Conservation (phyloP, 2,797 vertebrate species). For the Sebastes iracundus region DNA sequence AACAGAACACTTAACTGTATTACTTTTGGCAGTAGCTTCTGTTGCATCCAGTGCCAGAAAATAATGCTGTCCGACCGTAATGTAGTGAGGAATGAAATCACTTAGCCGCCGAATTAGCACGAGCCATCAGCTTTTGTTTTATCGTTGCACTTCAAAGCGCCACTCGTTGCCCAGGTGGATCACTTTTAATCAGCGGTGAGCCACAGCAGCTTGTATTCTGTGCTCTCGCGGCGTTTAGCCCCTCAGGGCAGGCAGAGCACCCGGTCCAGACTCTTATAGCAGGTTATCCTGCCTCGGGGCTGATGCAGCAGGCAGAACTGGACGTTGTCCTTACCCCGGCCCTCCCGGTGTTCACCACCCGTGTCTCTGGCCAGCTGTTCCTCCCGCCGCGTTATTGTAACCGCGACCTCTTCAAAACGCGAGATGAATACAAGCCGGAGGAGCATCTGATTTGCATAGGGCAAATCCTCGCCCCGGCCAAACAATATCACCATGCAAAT, state of each 20-base stretch:
- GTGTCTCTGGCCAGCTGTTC: conserved; percentile 49
- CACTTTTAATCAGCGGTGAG: conserved; percentile 71
- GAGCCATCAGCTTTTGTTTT: conserved; percentile 68
- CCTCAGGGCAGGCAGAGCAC: conserved; percentile 56
- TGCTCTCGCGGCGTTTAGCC: conserved; percentile 19
- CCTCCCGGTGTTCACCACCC: background rate
- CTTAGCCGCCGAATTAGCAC: conserved; percentile 67
- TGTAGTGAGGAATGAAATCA: conserved; percentile 66
- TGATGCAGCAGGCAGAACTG: conserved; percentile 42
- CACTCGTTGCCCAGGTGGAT: conserved; percentile 69
- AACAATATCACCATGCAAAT: conserved; percentile 75
- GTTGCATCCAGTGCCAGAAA: conserved; percentile 57
- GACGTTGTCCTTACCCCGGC: conserved; percentile 42
- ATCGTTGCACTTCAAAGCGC: conserved; percentile 73
- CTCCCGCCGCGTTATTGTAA: background rate
- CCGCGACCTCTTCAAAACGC: background rate
- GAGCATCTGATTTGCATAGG: conserved; percentile 66
- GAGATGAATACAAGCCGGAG: background rate
- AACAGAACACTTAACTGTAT: conserved; percentile 75
- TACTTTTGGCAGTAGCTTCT: conserved; percentile 64
- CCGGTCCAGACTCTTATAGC: conserved; percentile 18
- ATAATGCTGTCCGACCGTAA: conserved; percentile 64
- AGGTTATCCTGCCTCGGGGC: conserved; percentile 55
- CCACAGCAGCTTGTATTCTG: conserved; percentile 62
- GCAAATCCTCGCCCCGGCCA: conserved; percentile 23